These are phyloP conservation scores for Serranus cabrilla DNA, from an alignment of 2,797 vertebrate species.

Conservation along the genomic window DNA sequence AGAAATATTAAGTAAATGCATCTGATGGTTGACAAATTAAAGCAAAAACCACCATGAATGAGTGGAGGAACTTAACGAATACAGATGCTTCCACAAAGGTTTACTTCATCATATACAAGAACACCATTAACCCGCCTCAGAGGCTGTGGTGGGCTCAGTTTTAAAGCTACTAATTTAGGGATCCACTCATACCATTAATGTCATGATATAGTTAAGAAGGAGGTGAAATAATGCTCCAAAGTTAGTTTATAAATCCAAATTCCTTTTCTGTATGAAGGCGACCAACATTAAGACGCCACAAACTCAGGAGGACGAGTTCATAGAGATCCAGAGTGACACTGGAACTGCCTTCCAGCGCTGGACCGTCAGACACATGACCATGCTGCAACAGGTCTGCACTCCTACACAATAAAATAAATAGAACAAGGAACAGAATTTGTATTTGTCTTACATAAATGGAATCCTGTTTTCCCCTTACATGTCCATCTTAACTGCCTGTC, in stretches of 20 bases:
- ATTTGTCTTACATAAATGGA: background rate
- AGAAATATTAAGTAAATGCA: background rate
- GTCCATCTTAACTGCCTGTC: background rate
- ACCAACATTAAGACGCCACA: constrained; percentile 95
- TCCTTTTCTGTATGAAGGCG: constrained; percentile 82
- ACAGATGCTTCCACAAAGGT: too few relatives aligned
- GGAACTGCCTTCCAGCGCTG: constrained; percentile 97
- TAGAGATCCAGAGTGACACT: constrained; percentile 98
- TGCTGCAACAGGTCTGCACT: constrained; percentile 92
- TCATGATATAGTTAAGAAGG: too few relatives aligned
- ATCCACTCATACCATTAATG: too few relatives aligned
- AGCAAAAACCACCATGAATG: too few relatives aligned
- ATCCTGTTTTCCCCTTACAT: background rate
- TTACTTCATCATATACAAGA: too few relatives aligned
- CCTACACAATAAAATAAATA: background rate
- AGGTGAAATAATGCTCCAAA: too few relatives aligned
- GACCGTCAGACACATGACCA: constrained; percentile 92
- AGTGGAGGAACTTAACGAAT: too few relatives aligned
- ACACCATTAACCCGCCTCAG: too few relatives aligned
- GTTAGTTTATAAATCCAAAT: too few relatives aligned
- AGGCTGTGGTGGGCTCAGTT: too few relatives aligned
- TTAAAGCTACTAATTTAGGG: too few relatives aligned
- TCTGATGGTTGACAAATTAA: too few relatives aligned
- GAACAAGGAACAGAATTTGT: background rate
- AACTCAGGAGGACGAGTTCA: constrained; percentile 95